phyloP scores from a whole-genome alignment of 2,888 invertebrate genomes.

The Epinotia brunnichana region DNA sequence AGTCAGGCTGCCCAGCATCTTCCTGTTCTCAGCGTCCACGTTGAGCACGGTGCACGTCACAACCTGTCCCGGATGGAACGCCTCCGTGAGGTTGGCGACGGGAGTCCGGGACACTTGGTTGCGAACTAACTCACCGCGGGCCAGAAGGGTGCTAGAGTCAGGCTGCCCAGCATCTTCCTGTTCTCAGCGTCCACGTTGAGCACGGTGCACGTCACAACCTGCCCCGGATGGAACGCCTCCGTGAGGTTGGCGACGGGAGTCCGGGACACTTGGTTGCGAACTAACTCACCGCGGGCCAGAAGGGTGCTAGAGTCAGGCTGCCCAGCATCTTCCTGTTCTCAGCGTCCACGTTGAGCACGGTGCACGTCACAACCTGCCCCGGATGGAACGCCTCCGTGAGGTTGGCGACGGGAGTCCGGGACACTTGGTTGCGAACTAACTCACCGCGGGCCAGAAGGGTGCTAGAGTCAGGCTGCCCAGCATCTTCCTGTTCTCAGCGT shows the following conservation, averaged over 20 bases:
- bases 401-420: constrained; percentile 59
- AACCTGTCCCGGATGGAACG: constrained; percentile 85
- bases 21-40: constrained; percentile 64
- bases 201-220: constrained; percentile 84
- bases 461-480: constrained; percentile 70
- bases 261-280: constrained; percentile 58
- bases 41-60: constrained; percentile 79
- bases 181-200: constrained; percentile 62
- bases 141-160: constrained; percentile 65
- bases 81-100: constrained; percentile 63
- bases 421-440: constrained; percentile 58
- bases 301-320: constrained; percentile 69
- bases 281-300: constrained; percentile 61
- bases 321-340: constrained; percentile 71
- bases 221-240: constrained; percentile 83
- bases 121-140: constrained; percentile 59
- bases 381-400: constrained; percentile 78
- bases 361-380: constrained; percentile 85
- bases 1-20: constrained; percentile 74
- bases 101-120: constrained; percentile 62
- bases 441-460: constrained; percentile 64
- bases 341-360: constrained; percentile 67
- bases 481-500: constrained; percentile 68
- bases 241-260: constrained; percentile 61
- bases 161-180: constrained; percentile 74